phyloP scores from a whole-genome alignment of 2,888 invertebrate species.

The Eristalis tenax region DNA sequence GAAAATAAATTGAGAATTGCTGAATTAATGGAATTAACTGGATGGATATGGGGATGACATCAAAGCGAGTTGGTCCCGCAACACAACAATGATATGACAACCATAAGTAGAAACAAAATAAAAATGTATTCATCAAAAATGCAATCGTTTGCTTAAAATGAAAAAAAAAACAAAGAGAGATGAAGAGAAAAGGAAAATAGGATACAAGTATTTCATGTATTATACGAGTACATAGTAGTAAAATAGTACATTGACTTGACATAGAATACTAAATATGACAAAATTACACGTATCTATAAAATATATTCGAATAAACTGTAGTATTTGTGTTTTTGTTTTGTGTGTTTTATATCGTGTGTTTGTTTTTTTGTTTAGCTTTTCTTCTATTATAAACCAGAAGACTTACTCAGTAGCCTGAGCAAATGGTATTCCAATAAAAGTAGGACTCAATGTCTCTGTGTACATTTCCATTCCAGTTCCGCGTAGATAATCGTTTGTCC shows the following conservation, averaged over 20 bases:
- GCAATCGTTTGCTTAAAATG: slow-evolving; percentile 39
- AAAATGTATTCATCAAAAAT: slow-evolving; percentile 49
- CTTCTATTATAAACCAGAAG: slow-evolving; percentile 75
- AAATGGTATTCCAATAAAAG: slow-evolving; percentile 99
- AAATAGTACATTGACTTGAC: slow-evolving; percentile 67
- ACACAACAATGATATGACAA: slow-evolving; percentile 43
- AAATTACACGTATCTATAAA: slow-evolving; percentile 63
- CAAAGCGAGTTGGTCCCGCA: slow-evolving; percentile 46
- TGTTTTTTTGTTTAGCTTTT: slow-evolving; percentile 61
- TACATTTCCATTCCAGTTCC: slow-evolving; percentile 99
- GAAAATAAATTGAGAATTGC: slow-evolving; percentile 6
- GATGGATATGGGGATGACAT: slow-evolving; percentile 7
- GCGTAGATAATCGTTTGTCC: slow-evolving; percentile 99
- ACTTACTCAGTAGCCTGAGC: slow-evolving; percentile 99
- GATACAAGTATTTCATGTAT: slow-evolving; percentile 68
- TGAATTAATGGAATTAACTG: slow-evolving; percentile 7
- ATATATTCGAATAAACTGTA: slow-evolving; percentile 50
- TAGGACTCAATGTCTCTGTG: slow-evolving; percentile 98
- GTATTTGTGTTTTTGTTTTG: slow-evolving; percentile 50
- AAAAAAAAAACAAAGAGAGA: slow-evolving; percentile 20
- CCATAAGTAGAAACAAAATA: slow-evolving; percentile 2
- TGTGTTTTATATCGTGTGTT: slow-evolving; percentile 29
- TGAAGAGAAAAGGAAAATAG: slow-evolving; percentile 25
- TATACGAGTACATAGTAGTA: slow-evolving; percentile 50
- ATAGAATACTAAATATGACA: slow-evolving; percentile 67